These are phyloP conservation scores for Pristionchus arcanus DNA, from an alignment of 2,888 invertebrate genomes.

Conservation along the genomic window DNA sequence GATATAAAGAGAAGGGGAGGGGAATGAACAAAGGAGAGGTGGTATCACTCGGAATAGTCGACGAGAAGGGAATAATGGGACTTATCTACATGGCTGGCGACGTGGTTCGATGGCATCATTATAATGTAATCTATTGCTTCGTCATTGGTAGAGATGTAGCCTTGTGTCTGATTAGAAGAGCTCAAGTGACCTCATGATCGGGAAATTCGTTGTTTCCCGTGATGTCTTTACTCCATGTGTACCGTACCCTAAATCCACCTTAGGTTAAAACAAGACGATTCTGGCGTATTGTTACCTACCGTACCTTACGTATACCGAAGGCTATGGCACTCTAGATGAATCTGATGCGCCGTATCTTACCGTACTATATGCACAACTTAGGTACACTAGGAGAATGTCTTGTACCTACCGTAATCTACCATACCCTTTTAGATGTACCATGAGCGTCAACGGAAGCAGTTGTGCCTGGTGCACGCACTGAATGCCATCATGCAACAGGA, in stretches of 20 bases:
- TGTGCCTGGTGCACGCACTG: slow-evolving; percentile 75
- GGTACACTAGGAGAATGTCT: too few relatives aligned
- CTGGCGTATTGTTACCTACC: too few relatives aligned
- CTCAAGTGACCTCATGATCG: too few relatives aligned
- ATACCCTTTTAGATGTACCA: slow-evolving; percentile 67
- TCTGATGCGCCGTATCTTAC: too few relatives aligned
- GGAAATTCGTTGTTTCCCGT: too few relatives aligned
- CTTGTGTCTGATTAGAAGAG: not conserved
- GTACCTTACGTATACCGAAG: too few relatives aligned
- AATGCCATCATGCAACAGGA: slow-evolving; percentile 73
- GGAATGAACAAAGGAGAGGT: not conserved
- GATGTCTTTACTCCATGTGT: too few relatives aligned
- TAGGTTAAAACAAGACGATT: too few relatives aligned
- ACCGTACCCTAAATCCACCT: too few relatives aligned
- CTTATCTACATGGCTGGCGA: slow-evolving; percentile 26
- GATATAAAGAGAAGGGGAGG: slow-evolving; percentile 18
- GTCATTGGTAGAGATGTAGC: not conserved
- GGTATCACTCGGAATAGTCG: not conserved
- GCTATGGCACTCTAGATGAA: too few relatives aligned
- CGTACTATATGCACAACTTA: too few relatives aligned
- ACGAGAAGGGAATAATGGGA: slow-evolving; percentile 23
- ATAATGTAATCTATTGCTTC: not conserved
- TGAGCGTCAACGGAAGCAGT: slow-evolving; percentile 73
- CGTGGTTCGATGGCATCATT: slow-evolving; percentile 31
- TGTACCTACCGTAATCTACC: too few relatives aligned